A percentile compares a stretch with the other conserved stretches of the same genome.
Conservation (phyloP, 2,797 vertebrate species). For the Enteromius afrohamiltoni region DNA sequence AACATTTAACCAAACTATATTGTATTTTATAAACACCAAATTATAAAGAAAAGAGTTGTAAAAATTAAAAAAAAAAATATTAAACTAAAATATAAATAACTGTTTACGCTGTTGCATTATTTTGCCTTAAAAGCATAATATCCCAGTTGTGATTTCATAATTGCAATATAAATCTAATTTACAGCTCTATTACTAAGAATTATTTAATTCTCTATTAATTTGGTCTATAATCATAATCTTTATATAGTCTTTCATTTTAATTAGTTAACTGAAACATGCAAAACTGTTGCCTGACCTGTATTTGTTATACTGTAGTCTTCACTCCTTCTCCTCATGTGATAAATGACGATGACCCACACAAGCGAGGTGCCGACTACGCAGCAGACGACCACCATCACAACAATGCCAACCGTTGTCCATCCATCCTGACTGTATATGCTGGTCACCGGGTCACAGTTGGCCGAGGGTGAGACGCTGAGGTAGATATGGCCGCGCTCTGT, state of each 20-base stretch:
- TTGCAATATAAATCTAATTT: too few relatives aligned
- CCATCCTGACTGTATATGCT: constrained; percentile 81
- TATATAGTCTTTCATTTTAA: not conserved
- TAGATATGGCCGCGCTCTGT: constrained; percentile 90
- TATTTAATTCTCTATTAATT: not conserved
- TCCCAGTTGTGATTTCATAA: not conserved
- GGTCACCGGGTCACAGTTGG: constrained; percentile 86
- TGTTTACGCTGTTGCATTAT: not conserved
- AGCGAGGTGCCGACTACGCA: constrained; percentile 98
- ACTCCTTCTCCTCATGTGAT: constrained; percentile 93
- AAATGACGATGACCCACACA: constrained; percentile 99
- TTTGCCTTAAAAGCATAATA: not conserved
- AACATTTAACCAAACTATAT: not conserved
- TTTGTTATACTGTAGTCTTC: constrained; percentile 97
- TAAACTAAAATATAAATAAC: not conserved
- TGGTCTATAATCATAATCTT: not conserved
- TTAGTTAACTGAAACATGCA: not conserved
- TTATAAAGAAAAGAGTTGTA: not conserved
- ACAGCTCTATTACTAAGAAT: not conserved
- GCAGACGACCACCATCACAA: constrained; percentile 98
- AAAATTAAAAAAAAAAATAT: not conserved
- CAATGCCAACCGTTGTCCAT: constrained; percentile 95
- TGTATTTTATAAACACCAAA: not conserved
- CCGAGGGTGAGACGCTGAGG: constrained; percentile 87
- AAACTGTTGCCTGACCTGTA: constrained; percentile 83